Evolutionary conservation across 2,113 vertebrate genomes (phyloP).

Genomic region (Coryphaenoides rupestris): DNA sequence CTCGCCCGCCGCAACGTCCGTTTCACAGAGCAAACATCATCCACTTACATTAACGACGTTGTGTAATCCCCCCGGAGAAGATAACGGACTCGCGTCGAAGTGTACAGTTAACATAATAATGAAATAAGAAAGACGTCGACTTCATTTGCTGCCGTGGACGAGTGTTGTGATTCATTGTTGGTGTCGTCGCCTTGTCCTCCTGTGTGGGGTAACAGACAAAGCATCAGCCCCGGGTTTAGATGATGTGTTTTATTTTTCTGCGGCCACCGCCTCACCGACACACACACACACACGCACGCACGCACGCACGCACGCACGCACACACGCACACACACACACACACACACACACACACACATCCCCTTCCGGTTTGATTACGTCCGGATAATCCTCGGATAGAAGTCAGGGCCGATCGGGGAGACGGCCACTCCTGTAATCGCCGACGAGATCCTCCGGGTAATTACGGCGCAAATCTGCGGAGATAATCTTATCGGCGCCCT

Average conservation of each 20-base stretch:
- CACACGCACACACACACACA: too few relatives aligned
- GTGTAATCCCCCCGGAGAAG: background rate
- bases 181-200: background rate
- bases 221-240: too few relatives aligned
- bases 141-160: too few relatives aligned
- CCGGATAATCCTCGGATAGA: constrained; percentile 56
- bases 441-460: constrained; percentile 60
- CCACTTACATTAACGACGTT: background rate
- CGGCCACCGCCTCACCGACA: constrained; percentile 12
- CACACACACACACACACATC: constrained; percentile 30
- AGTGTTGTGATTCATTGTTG: too few relatives aligned
- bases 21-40: background rate
- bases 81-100: background rate
- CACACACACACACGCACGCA: too few relatives aligned
- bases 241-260: constrained; percentile 9
- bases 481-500: constrained; percentile 62
- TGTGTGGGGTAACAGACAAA: too few relatives aligned
- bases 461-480: constrained; percentile 57
- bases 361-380: constrained; percentile 47
- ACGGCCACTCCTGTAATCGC: constrained; percentile 54
- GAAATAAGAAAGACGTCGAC: too few relatives aligned
- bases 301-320: too few relatives aligned
- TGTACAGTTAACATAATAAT: too few relatives aligned
- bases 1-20: background rate
- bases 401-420: constrained; percentile 52